phyloP scores from a whole-genome alignment of 2,113 vertebrate species.

The Salvelinus sp. region DNA sequence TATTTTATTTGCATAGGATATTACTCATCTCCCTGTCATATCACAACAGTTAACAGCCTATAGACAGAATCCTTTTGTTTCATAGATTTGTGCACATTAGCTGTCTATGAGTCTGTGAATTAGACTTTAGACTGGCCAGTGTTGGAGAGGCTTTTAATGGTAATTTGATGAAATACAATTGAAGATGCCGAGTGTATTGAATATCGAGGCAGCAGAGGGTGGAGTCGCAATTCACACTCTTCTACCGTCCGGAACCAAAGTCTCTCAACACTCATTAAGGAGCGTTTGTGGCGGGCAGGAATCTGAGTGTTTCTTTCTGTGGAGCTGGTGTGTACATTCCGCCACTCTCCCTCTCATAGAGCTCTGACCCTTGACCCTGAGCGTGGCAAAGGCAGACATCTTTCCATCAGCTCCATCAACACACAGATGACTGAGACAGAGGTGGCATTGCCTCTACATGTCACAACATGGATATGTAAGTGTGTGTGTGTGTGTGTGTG shows the following conservation, averaged over 20 bases:
- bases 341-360: not conserved
- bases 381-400: not conserved
- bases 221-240: not conserved
- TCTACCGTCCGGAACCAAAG: not conserved
- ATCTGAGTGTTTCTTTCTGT: not conserved
- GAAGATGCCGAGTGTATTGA: not conserved
- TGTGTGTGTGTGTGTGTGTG: slow-evolving; percentile 7
- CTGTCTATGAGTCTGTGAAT: no score
- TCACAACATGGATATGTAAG: not conserved
- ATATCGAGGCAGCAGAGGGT: not conserved
- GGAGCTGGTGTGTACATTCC: not conserved
- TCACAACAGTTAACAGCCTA: no score
- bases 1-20: no score
- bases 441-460: not conserved
- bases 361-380: not conserved
- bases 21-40: no score
- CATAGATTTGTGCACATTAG: no score
- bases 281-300: not conserved
- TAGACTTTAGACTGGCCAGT: not conserved
- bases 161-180: not conserved
- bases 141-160: not conserved
- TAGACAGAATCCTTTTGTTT: not conserved
- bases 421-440: not conserved
- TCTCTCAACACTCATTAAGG: not conserved
- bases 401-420: not conserved